Percentiles rank a stretch among this genome's conserved stretches.
These are phyloP conservation scores for Apodemia mormo DNA, from an alignment of 2,888 invertebrate species.

Conservation along the genomic window DNA sequence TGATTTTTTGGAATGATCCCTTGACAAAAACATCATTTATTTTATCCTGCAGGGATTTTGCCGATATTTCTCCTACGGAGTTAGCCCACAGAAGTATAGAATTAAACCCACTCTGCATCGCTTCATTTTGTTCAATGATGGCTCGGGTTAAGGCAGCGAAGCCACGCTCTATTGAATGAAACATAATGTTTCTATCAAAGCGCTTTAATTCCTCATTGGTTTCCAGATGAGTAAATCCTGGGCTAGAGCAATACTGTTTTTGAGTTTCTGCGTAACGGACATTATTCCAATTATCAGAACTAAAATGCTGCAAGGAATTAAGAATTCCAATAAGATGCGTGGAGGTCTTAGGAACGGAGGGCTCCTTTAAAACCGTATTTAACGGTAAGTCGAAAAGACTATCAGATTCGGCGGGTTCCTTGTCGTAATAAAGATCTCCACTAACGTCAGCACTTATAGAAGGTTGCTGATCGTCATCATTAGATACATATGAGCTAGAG, in stretches of 20 bases:
- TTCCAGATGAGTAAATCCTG: conserved; percentile 30
- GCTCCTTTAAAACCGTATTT: neutral
- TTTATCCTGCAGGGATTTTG: conserved; percentile 28
- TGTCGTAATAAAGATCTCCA: neutral
- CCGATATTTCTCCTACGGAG: conserved; percentile 11
- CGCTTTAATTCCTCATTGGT: conserved; percentile 32
- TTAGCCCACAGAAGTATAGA: conserved; percentile 25
- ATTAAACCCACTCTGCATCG: conserved; percentile 26
- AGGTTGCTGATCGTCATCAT: neutral
- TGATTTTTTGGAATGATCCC: neutral
- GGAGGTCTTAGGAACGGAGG: neutral
- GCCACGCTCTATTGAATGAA: conserved; percentile 30
- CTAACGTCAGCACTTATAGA: conserved; percentile 1
- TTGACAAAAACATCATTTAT: conserved; percentile 20
- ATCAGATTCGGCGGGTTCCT: neutral
- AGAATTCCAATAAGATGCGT: neutral
- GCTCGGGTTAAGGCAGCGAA: conserved; percentile 35
- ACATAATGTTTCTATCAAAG: conserved; percentile 23
- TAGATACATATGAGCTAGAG: neutral
- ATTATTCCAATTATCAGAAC: conserved; percentile 4
- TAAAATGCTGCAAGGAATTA: neutral
- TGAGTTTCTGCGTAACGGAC: conserved; percentile 6
- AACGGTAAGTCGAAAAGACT: neutral
- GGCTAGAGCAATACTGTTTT: conserved; percentile 11
- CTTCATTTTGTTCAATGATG: conserved; percentile 32